Percentiles rank a stretch among this genome's conserved stretches.
Conservation (phyloP, 2,797 vertebrate genomes). For the Eulemur mongoz region DNA sequence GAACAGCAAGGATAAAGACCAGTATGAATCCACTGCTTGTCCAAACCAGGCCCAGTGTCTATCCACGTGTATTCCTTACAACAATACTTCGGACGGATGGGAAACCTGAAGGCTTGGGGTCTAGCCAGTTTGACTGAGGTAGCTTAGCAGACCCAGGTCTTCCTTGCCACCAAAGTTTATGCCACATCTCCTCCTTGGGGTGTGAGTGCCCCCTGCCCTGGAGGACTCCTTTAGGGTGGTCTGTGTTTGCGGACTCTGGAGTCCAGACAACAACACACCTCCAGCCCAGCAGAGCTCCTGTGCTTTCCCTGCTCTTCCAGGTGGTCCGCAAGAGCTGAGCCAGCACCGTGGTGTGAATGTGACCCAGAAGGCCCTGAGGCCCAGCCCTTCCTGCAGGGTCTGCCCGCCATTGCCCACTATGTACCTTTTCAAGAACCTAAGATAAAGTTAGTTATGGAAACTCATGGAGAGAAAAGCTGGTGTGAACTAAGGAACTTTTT, state of each 20-base stretch:
- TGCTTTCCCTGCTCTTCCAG: not conserved
- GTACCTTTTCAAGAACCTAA: not conserved
- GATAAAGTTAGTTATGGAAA: not conserved
- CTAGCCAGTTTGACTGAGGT: not conserved
- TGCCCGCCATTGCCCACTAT: accelerated
- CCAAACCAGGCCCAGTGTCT: not conserved
- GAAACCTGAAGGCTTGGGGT: not conserved
- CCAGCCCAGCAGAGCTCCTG: not conserved
- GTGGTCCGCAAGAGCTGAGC: not conserved
- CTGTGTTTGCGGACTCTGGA: not conserved
- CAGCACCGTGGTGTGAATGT: not conserved
- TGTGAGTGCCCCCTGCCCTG: not conserved
- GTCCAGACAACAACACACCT: not conserved
- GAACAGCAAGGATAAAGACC: not conserved
- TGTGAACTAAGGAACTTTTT: not conserved
- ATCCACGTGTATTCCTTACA: too few relatives aligned
- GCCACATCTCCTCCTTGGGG: not conserved
- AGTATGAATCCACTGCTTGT: accelerated
- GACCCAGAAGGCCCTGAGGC: not conserved
- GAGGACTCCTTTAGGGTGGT: not conserved
- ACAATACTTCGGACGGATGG: not conserved
- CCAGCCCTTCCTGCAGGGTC: not conserved
- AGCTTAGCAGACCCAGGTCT: not conserved
- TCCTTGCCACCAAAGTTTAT: not conserved
- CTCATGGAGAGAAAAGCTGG: not conserved